Conservation (phyloP, 2,888 invertebrate species). For the Nomada hirtipes region DNA sequence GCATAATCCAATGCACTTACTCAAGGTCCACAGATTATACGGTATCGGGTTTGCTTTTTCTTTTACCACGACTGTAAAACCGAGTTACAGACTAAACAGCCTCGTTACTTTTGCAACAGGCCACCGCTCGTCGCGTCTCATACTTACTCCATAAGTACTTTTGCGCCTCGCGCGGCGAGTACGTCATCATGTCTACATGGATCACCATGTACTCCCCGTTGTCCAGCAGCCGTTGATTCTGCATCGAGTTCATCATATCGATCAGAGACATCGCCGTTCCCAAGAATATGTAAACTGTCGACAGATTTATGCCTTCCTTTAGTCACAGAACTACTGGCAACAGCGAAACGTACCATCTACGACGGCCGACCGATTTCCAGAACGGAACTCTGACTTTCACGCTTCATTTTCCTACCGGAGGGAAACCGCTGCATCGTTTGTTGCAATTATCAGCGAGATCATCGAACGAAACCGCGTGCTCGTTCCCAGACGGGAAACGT, state of each 20-base stretch:
- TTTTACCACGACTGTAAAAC: no score
- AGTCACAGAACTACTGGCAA: neutral
- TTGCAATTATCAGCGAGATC: conserved; percentile 41
- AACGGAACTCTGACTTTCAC: conserved; percentile 54
- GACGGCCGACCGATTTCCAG: conserved; percentile 43
- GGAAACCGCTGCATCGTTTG: neutral
- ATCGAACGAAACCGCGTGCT: conserved; percentile 25
- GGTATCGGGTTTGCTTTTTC: no score
- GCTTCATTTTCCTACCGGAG: conserved; percentile 17
- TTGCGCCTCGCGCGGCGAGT: conserved; percentile 90
- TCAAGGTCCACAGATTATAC: no score
- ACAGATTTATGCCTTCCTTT: conserved; percentile 29
- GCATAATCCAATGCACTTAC: no score
- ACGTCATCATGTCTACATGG: conserved; percentile 96
- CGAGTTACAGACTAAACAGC: no score
- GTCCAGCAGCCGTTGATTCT: conserved; percentile 93
- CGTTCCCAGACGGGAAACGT: conserved; percentile 25
- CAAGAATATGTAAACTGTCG: conserved; percentile 96
- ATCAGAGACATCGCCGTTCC: conserved; percentile 94
- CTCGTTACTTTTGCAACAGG: neutral
- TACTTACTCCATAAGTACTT: conserved; percentile 93
- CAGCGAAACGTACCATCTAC: conserved; percentile 1
- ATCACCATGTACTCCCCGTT: conserved; percentile 98
- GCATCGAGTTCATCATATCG: conserved; percentile 97
- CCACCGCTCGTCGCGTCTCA: neutral